These are phyloP conservation scores for Drosophila ohnishii DNA, from an alignment of 1,140 invertebrate species.

Conservation along the genomic window DNA sequence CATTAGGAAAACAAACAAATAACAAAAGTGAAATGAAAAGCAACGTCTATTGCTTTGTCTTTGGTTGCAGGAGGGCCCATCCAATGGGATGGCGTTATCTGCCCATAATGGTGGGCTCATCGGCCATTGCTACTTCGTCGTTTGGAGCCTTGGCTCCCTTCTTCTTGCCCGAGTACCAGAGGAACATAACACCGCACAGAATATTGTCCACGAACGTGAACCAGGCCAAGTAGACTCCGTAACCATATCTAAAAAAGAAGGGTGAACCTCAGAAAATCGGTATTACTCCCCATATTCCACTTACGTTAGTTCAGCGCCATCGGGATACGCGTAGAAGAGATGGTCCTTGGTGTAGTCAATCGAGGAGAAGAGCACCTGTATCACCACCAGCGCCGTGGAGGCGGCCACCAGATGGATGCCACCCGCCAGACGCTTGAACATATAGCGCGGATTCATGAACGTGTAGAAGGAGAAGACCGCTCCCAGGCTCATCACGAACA, in stretches of 20 bases:
- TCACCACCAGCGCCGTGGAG: constrained; percentile 89
- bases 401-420: constrained; percentile 91
- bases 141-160: constrained; percentile 91
- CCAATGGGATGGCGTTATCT: constrained; percentile 84
- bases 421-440: constrained; percentile 93
- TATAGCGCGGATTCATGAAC: constrained; percentile 93
- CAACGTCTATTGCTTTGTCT: constrained; percentile 67
- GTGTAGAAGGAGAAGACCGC: constrained; percentile 93
- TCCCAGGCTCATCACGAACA: constrained; percentile 91
- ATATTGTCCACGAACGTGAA: constrained; percentile 90
- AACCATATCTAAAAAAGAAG: constrained; percentile 85
- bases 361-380: constrained; percentile 90
- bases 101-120: constrained; percentile 92
- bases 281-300: constrained; percentile 32
- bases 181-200: constrained; percentile 88
- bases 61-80: constrained; percentile 40
- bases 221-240: constrained; percentile 91
- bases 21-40: constrained; percentile 68
- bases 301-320: constrained; percentile 86
- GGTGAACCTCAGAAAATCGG: neutral
- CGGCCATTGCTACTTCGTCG: constrained; percentile 91
- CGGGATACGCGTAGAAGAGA: constrained; percentile 88
- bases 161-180: constrained; percentile 91
- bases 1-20: constrained; percentile 72
- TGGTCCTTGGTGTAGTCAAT: constrained; percentile 88